Evolutionary conservation across 2,113 vertebrate species (phyloP).

Genomic region (Progne subis): DNA sequence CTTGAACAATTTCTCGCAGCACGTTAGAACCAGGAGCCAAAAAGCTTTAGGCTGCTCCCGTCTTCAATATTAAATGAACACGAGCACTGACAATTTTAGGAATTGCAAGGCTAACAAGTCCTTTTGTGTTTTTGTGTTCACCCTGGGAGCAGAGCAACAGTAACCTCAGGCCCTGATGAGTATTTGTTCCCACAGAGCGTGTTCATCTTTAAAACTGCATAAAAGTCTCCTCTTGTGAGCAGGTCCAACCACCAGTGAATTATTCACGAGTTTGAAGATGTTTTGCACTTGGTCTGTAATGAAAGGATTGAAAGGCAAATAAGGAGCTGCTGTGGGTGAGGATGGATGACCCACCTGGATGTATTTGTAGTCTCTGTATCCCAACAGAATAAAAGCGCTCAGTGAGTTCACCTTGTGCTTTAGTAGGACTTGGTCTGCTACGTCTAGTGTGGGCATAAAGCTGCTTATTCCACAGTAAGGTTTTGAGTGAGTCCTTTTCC

Average conservation of each 20-base stretch:
- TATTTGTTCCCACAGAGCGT: background rate
- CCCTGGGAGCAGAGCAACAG: background rate
- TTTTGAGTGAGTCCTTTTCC: background rate
- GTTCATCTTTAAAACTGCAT: slow-evolving; percentile 1
- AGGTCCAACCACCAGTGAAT: background rate
- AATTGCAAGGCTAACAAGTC: background rate
- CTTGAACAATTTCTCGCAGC: background rate
- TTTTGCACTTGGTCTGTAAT: background rate
- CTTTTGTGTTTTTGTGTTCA: background rate
- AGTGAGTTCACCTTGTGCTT: background rate
- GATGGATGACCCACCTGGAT: background rate
- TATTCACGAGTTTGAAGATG: background rate
- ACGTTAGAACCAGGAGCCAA: background rate
- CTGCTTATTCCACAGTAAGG: background rate
- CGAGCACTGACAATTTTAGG: background rate
- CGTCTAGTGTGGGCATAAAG: background rate
- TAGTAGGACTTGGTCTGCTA: background rate
- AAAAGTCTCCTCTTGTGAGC: background rate
- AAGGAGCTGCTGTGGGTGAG: background rate
- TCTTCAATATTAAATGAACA: background rate
- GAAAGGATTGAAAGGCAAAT: background rate
- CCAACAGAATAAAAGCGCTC: accelerated
- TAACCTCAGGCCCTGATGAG: background rate
- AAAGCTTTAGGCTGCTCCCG: background rate
- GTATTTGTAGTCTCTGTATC: background rate